Evolutionary conservation across 1,140 invertebrate species (phyloP).

Genomic region (Popillia japonica): DNA sequence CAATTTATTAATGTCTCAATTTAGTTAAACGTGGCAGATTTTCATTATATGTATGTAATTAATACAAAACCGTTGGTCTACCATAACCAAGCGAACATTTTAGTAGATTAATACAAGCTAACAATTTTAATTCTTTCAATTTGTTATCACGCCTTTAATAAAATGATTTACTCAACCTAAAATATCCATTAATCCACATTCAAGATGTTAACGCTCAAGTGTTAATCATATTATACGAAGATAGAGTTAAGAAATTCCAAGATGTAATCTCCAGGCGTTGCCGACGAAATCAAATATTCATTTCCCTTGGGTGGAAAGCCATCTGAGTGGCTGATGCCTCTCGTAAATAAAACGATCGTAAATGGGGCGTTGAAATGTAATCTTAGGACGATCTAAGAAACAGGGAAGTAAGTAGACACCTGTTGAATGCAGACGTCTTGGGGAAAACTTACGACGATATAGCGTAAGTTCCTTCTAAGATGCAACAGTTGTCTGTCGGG

Average conservation of each 20-base stretch:
- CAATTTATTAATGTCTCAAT: too few species aligned
- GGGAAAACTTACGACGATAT: constrained; percentile 40
- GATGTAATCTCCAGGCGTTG: constrained; percentile 2
- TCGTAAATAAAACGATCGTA: neutral
- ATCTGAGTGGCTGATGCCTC: neutral
- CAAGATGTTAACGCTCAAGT: too few species aligned
- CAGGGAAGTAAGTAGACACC: constrained; percentile 43
- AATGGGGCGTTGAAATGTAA: constrained; percentile 21
- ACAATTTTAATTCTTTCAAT: too few species aligned
- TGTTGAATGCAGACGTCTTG: constrained; percentile 46
- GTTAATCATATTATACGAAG: neutral
- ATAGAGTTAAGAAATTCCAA: constrained; percentile 4
- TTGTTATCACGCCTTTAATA: too few species aligned
- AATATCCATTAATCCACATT: too few species aligned
- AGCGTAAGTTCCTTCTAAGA: constrained; percentile 31
- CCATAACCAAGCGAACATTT: too few species aligned
- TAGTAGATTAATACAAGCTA: too few species aligned
- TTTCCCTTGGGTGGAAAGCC: constrained; percentile 3
- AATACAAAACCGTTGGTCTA: too few species aligned
- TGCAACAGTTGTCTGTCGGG: constrained; percentile 47
- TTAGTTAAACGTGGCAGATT: too few species aligned
- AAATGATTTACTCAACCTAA: too few species aligned
- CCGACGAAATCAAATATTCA: constrained; percentile 5
- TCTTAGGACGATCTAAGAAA: constrained; percentile 36
- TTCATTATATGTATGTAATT: too few species aligned